phyloP scores from a whole-genome alignment of 2,113 vertebrate species.

The pig (Sus scrofa) region DNA sequence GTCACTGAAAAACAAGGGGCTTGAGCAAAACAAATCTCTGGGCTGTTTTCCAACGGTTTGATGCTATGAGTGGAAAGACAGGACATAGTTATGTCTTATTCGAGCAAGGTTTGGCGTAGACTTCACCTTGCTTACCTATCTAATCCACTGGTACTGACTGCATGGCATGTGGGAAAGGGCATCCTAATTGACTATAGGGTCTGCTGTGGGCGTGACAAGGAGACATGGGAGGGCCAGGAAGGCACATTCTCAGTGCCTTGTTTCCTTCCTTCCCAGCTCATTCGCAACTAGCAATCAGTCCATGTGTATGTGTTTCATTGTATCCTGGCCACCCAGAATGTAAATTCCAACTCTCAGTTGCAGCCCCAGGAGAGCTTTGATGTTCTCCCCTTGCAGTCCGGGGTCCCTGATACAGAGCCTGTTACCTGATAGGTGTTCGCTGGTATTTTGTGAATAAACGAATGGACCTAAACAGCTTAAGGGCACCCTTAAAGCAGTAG shows the following conservation, averaged over 20 bases:
- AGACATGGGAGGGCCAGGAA: not conserved
- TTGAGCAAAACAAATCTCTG: conserved; percentile 45
- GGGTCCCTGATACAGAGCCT: not conserved
- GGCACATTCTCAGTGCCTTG: not conserved
- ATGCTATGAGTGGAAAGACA: not conserved
- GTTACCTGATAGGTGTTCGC: not conserved
- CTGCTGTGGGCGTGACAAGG: not conserved
- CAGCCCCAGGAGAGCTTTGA: too few species aligned
- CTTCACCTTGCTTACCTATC: not conserved
- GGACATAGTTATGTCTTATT: not conserved
- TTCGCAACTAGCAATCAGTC: not conserved
- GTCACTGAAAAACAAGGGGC: conserved; percentile 13
- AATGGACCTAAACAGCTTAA: not conserved
- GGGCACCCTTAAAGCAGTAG: not conserved
- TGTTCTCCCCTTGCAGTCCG: too few species aligned
- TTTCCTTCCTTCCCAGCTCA: not conserved
- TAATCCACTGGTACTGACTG: not conserved
- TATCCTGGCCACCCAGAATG: not conserved
- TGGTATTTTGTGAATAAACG: not conserved
- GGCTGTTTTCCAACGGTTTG: conserved; percentile 40
- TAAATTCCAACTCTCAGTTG: too few species aligned
- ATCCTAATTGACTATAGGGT: not conserved
- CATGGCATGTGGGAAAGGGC: not conserved
- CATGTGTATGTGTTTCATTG: not conserved
- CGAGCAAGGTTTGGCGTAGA: not conserved